Base-by-base conservation (phyloP, 1,140 invertebrate genomes). In the Drosophila pandora region DNA sequence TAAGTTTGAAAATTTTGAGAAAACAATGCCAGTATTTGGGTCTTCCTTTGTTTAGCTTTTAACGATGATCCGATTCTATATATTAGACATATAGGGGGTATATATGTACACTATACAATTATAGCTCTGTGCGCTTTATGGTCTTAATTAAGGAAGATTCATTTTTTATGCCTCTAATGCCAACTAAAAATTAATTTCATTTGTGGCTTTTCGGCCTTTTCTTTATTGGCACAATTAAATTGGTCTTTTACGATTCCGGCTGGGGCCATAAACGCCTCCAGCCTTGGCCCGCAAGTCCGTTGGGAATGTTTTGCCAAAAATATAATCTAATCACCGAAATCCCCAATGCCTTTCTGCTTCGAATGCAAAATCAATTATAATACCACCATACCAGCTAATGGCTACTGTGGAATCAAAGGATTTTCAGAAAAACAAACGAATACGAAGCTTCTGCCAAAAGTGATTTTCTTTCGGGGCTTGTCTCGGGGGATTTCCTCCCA, bases 181-280 rank as follows among this genome's bases (percentile, higher is more conserved):
- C 62, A 65, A 21, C 47, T 64, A 45, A 43, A 67, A 67, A 67
- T 53, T 67, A 21, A 21, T 23, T 41, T 39, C 8, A 17, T 43
- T 23, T 56, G 45, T 56, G 65, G 13, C 21, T 39, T 45, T 48
- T 22, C 10, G 2, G 34, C 23, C 34, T 67, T 57, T 25, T 47
- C 47, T 69, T 69, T 45, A 69, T 69, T 57, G 57, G 30, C 28
- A 69, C 63, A 68, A 69, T 69, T 69, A 69, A 69, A 69, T 68
- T 23, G 25, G 21, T 69, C n/a, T n/a, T 69, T 69, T 48, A 68
- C 65, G 63, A 68, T 17, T 32, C 41, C 28, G 28, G 8, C 6
- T 8, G 7, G 7, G 17, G 17, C n/a, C 9, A 45, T 7, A n/a
- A 34, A 10, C 8, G 32, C 59, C 52, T 41, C n/a, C n/a, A 13